Percentiles rank a stretch among this genome's conserved stretches.
phyloP scores from a whole-genome alignment of 2,888 invertebrate species.

The Tetragonula carbonaria region DNA sequence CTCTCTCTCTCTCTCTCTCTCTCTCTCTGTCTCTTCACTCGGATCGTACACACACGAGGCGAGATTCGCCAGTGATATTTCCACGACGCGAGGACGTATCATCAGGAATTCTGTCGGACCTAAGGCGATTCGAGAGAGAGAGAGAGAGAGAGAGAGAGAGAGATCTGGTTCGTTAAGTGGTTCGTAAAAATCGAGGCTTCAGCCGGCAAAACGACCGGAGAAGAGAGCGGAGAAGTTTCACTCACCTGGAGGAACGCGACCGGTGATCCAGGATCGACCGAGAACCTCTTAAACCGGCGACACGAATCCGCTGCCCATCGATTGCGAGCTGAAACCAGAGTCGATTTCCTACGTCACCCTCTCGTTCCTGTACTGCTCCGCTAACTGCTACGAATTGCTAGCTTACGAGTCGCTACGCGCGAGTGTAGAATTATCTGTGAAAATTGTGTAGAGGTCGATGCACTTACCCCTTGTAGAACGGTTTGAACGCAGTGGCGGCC shows the following conservation, averaged over 20 bases:
- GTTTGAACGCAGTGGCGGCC: constrained; percentile 90
- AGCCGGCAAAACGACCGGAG: background rate
- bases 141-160: background rate
- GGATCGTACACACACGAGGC: background rate
- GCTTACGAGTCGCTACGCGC: no score
- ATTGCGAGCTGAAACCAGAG: constrained; percentile 88
- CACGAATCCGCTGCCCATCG: constrained; percentile 90
- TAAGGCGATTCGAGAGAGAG: background rate
- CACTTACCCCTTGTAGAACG: constrained; percentile 94
- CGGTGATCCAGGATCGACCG: constrained; percentile 38
- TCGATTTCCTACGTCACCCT: background rate
- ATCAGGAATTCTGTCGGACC: constrained; percentile 9
- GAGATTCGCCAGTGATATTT: constrained; percentile 9
- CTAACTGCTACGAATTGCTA: no score
- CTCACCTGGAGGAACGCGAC: constrained; percentile 63
- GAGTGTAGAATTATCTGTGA: no score
- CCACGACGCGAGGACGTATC: background rate
- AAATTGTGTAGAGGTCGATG: background rate
- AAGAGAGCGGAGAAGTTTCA: constrained; percentile 11
- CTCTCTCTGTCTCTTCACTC: background rate
- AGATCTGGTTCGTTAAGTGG: background rate
- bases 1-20: no score
- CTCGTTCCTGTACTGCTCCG: no score
- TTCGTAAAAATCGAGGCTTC: constrained; percentile 11
- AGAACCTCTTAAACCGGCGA: constrained; percentile 88